Evolutionary conservation across 2,888 invertebrate species (phyloP), one percentile per base, ranked within the genome.

Genomic region (Baronia brevicornis): DNA sequence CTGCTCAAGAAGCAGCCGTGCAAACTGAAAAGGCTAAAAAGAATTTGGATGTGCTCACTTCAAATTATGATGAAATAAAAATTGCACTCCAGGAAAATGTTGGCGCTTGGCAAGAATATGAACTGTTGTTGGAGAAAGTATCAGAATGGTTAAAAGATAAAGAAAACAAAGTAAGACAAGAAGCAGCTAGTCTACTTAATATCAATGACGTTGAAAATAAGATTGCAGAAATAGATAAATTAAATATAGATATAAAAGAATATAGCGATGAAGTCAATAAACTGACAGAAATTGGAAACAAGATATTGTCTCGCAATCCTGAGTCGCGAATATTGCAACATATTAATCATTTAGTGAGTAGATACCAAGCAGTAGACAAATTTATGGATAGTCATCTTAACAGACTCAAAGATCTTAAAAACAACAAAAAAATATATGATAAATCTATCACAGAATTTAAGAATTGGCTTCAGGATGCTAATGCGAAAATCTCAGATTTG

Each of bases 241-340:
- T 95, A 1, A 87, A 89, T 34, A 77, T 86, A 40, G 88, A 90
- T 48, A 87, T 95, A 1, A 71, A 85, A 18, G 79, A 86, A 4
- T 91, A 91, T 43, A 87, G 88, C 35, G 82, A 74, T 1, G 88
- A 91, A 54, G 85, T 96, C 9, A 85, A 87, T 15, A 88, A 90
- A 38, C 72, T 96, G 9, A 86, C 87, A 6, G 80, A 85, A 13
- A 82, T 93, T 2, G 91, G 93, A 1, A 89, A 91, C 30, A 87
- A 90, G 44, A 89, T 97, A 21, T 84, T 90, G 14, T 87, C 89
- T 36, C 88, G 91, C 53, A 91, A 92, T 60, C 93, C 95, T 0
- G 96, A 96, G 58, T 92, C 93, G 0, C 87, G 95, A 22, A 91
- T 94, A 6, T 87, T 89, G 1, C 94, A 95, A 58, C 91, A 92